Conservation (phyloP, 2,113 vertebrate species). For the Peucedramus taeniatus region DNA sequence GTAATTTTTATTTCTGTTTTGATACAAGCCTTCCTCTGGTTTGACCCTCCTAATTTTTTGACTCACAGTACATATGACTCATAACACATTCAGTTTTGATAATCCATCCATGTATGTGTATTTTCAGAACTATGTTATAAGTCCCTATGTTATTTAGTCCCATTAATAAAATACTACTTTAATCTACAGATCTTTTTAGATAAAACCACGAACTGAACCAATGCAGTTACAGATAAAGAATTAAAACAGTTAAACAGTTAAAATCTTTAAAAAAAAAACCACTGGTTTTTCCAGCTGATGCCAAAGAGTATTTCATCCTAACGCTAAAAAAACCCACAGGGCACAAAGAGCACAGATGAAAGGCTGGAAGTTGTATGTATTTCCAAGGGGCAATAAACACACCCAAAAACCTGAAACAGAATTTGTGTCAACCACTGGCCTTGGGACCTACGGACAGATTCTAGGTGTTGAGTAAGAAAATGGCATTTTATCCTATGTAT, state of each 20-base stretch:
- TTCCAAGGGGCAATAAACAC: neutral
- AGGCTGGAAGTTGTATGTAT: neutral
- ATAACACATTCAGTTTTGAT: neutral
- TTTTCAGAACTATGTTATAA: neutral
- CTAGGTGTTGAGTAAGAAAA: neutral
- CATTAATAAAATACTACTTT: neutral
- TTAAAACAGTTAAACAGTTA: neutral
- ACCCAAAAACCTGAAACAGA: neutral
- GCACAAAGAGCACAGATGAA: neutral
- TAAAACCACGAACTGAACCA: neutral
- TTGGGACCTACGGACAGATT: neutral
- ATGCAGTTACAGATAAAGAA: neutral
- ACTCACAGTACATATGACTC: neutral
- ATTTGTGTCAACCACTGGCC: neutral
- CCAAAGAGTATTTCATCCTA: neutral
- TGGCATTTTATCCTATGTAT: neutral
- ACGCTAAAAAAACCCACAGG: fast-evolving
- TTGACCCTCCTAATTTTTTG: neutral
- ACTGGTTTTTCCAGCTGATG: neutral
- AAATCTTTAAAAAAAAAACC: neutral
- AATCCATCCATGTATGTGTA: neutral
- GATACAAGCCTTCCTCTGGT: neutral
- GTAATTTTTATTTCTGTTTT: neutral
- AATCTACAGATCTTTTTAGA: neutral
- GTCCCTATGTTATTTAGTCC: neutral